phyloP scores from a whole-genome alignment of 2,113 vertebrate genomes.

The Cochlearius cochlearius region DNA sequence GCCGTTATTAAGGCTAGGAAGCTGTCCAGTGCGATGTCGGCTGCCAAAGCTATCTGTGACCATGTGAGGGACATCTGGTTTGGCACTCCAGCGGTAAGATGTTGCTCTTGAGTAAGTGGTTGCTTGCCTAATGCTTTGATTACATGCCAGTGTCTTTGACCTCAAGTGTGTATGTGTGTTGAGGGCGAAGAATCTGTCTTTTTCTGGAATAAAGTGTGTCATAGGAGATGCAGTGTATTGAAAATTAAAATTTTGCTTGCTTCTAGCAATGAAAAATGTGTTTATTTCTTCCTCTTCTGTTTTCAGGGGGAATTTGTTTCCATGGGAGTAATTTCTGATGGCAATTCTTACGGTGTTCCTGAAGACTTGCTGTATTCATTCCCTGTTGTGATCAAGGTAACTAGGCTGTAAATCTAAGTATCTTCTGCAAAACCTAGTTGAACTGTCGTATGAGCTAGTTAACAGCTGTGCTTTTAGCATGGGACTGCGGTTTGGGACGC shows the following conservation, averaged over 20 bases:
- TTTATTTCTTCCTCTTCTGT: not conserved
- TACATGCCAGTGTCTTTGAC: not conserved
- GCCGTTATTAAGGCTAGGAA: slow-evolving; percentile 95
- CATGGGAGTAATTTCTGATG: slow-evolving; percentile 94
- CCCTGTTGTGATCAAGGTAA: slow-evolving; percentile 93
- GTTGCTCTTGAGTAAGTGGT: not conserved
- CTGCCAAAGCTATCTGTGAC: slow-evolving; percentile 96
- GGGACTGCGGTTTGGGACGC: not conserved
- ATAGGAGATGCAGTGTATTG: not conserved
- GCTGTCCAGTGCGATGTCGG: slow-evolving; percentile 97
- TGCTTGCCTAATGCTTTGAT: not conserved
- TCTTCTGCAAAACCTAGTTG: not conserved
- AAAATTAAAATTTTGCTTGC: not conserved
- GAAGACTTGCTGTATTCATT: slow-evolving; percentile 95
- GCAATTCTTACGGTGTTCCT: slow-evolving; percentile 87
- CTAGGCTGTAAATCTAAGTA: not conserved
- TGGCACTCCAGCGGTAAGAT: slow-evolving; percentile 88
- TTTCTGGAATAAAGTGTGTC: not conserved
- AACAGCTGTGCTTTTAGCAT: not conserved
- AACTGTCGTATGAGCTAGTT: not conserved
- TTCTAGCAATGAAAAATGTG: not conserved
- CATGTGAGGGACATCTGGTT: slow-evolving; percentile 95
- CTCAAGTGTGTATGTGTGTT: not conserved
- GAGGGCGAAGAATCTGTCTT: not conserved
- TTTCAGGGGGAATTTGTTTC: slow-evolving; percentile 93